Percentiles rank a stretch among this genome's conserved stretches.
Conservation (phyloP, 1,140 invertebrate genomes). For the roundworm (Caenorhabditis elegans) region DNA sequence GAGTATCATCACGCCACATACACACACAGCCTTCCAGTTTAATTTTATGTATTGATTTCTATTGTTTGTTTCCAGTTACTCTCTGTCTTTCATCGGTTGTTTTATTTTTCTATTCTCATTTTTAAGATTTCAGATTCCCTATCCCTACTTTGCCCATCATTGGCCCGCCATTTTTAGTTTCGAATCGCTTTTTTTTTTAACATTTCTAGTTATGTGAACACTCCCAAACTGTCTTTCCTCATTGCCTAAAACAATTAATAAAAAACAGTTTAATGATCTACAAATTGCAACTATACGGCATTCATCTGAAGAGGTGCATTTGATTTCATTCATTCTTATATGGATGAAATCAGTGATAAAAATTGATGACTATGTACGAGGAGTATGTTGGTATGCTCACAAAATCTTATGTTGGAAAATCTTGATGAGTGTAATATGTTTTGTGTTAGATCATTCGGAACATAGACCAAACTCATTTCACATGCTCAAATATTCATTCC, state of each 20-base stretch:
- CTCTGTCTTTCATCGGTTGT: neutral
- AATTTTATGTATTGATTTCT: neutral
- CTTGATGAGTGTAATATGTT: too few species aligned
- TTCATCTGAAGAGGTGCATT: too few species aligned
- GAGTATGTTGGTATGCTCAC: too few species aligned
- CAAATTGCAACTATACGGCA: too few species aligned
- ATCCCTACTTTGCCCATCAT: neutral
- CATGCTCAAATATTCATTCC: neutral
- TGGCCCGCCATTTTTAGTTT: neutral
- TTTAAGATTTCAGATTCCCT: neutral
- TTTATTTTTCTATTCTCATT: neutral
- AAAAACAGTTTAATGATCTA: too few species aligned
- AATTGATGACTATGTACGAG: too few species aligned
- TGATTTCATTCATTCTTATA: neutral
- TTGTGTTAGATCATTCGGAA: too few species aligned
- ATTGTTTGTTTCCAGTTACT: neutral
- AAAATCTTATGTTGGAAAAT: too few species aligned
- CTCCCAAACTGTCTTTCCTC: neutral
- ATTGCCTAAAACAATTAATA: too few species aligned
- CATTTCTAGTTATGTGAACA: neutral
- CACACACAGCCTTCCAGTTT: constrained; percentile 12
- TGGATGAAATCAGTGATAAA: too few species aligned
- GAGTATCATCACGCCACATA: constrained; percentile 9
- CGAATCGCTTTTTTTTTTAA: neutral
- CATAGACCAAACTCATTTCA: too few species aligned